Evolutionary conservation across 2,113 vertebrate species (phyloP), one percentile per base, ranked within the genome.

Genomic region (Cyphomyrus plagiostoma): DNA sequence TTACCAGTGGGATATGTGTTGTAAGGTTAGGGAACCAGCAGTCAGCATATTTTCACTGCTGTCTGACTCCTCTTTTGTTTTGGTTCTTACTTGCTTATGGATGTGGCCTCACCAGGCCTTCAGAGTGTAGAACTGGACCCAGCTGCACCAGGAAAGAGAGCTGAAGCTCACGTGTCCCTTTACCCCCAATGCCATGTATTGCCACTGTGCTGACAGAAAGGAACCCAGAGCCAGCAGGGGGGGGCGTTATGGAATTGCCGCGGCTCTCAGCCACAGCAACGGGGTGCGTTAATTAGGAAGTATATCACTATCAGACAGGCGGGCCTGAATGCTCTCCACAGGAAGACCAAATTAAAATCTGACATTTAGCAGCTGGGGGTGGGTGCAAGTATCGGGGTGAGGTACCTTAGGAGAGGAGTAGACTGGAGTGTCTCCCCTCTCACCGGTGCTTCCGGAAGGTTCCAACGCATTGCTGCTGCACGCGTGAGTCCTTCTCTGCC

Each of bases 281-380:
- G 1, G 11, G 50, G 15, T 19, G 88, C 2, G 23, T 26, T 89
- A 89, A 89, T 89, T 89, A 89, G 10, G 52, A 30, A 46, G 45
- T 26, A 50, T 53, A 89, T 46, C 88, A 46, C 21, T 8, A 1
- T 58, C 35, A 21, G 70, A 74, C 88, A 77, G 62, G 42, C 15
- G 39, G 23, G 42, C 17, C 45, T 84, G 62, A 80, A 42, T 89
- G 88, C 30, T 82, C 88, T 82, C 46, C 21, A 26, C 39, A 58
- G 77, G 77, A 19, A 52, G 48, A 77, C 74, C 21, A 77, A 26
- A 77, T 77, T 74, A 77, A 88, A 50, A 89, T 89, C 17, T 48
- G 30, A 48, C n/a, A 30, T 89, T 30, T 70, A 52, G 88, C 62
- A 53, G 48, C 9, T 49, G 70, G 45, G 15, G 4, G 46, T 17